Conservation (phyloP, 2,113 vertebrate species). For the Trogon melanurus region DNA sequence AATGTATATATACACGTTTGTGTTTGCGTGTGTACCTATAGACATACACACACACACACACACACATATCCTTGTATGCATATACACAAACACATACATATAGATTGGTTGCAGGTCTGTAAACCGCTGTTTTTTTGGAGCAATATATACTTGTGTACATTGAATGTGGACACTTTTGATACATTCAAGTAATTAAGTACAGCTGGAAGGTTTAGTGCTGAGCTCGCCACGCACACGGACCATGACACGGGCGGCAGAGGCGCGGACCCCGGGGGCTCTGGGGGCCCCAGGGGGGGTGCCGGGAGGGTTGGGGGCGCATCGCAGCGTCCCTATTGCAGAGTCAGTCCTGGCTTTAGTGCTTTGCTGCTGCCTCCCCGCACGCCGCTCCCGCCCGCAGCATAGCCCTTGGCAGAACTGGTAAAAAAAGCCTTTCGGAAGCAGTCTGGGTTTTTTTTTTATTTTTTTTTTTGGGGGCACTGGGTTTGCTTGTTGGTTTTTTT, state of each 20-base stretch:
- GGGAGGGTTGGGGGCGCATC: neutral
- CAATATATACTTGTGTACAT: conserved; percentile 6
- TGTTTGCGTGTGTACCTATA: conserved; percentile 29
- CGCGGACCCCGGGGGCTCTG: neutral
- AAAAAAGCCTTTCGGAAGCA: neutral
- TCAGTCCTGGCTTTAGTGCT: neutral
- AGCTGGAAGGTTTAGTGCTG: conserved; percentile 36
- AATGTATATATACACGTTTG: conserved; percentile 39
- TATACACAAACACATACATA: conserved; percentile 57
- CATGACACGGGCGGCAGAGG: neutral
- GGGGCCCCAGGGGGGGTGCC: neutral
- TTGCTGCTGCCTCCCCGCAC: rapidly evolving
- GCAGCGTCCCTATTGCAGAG: neutral
- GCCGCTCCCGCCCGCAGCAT: rapidly evolving
- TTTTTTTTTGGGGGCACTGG: neutral
- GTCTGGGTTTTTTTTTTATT: neutral
- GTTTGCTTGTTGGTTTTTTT: neutral
- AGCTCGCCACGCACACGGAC: neutral
- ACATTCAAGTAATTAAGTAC: conserved; percentile 60
- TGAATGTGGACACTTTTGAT: conserved; percentile 22
- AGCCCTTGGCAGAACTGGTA: neutral
- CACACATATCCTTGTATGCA: conserved; percentile 13
- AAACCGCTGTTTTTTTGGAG: conserved; percentile 21
- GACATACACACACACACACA: neutral
- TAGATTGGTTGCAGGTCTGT: conserved; percentile 38